Base-by-base conservation (phyloP, 2,113 vertebrate genomes). In the Passerina amoena region DNA sequence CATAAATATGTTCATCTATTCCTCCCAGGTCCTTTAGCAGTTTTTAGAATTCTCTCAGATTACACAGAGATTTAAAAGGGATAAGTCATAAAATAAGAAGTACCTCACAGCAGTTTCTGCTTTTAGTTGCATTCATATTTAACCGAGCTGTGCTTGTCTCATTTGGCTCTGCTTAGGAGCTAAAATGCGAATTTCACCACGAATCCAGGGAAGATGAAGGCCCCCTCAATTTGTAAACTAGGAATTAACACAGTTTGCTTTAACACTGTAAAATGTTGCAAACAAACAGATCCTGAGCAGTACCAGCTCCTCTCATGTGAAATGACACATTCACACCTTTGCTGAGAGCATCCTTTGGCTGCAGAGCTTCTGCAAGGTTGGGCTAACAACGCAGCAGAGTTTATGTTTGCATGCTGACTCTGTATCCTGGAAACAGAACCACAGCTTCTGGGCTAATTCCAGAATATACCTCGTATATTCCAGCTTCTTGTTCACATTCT, bases 291-390 rank as follows among this genome's bases (percentile, higher is more conserved):
- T 61, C 92, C 72, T 5, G 28, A 45, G 66, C 54, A 86, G 57
- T 7, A 88, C 71, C 82, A 90, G 25, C 88, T 88, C 63, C 37
- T 82, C 73, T 89, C 50, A 10, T 89, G 86, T 68, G 6, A 44
- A 61, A n/a, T 54, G 86, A 72, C 86, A 87, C 53, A 45, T 94
- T 96, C 94, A 92, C 84, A 97, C 93, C 94, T 96, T 85, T 54
- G 54, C 84, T 87, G 89, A 51, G 61, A 72, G 88, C 65, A 83
- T 51, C 35, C 4, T 75, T 81, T 75, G 91, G 86, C 91, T 93
- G 48, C 54, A 76, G 72, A 10, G 48, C 40, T 82, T 91, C 89
- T 79, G 56, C 61, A 45, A 61, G 70, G 69, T 25, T 89, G 73
- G 66, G 84, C 63, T 91, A 84, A 81, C 68, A 90, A 72, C 76